Conservation (phyloP, 92 coral and sea anemone species). For the Isaurus tuberculatus region DNA sequence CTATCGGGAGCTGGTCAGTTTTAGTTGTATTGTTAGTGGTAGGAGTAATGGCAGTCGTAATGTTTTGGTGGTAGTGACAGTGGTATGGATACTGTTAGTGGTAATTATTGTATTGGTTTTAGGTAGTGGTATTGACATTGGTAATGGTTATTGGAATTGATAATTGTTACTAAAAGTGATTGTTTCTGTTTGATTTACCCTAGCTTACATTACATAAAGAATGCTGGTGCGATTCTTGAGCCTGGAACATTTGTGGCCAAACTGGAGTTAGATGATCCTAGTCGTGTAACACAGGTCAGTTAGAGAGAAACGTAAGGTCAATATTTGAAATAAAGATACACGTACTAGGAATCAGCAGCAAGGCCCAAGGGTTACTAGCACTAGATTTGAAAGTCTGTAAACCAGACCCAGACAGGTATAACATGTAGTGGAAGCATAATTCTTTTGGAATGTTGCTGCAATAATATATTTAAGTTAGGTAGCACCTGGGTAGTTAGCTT, state of each 20-base stretch:
- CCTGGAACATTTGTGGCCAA: conserved; percentile 95
- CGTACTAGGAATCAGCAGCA: neutral
- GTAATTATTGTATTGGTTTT: neutral
- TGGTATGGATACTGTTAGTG: neutral
- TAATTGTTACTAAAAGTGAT: neutral
- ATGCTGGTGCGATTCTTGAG: conserved; percentile 88
- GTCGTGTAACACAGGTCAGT: conserved; percentile 92
- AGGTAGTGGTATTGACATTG: neutral
- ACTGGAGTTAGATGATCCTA: conserved; percentile 95
- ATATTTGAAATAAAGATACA: neutral
- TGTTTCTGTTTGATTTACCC: neutral
- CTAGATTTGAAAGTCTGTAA: too few species aligned
- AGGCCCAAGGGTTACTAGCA: too few species aligned
- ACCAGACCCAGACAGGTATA: too few species aligned
- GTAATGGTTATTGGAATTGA: neutral
- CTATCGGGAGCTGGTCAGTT: neutral
- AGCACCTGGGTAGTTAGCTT: too few species aligned
- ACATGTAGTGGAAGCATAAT: too few species aligned
- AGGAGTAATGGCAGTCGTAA: neutral
- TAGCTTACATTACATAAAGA: conserved; percentile 94
- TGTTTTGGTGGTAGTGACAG: neutral
- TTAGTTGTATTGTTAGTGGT: neutral
- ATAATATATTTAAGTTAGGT: too few species aligned
- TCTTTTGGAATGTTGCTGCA: too few species aligned
- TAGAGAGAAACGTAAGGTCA: neutral